Conservation (phyloP, 2,797 vertebrate genomes). For the Enteromius fasciolatus region DNA sequence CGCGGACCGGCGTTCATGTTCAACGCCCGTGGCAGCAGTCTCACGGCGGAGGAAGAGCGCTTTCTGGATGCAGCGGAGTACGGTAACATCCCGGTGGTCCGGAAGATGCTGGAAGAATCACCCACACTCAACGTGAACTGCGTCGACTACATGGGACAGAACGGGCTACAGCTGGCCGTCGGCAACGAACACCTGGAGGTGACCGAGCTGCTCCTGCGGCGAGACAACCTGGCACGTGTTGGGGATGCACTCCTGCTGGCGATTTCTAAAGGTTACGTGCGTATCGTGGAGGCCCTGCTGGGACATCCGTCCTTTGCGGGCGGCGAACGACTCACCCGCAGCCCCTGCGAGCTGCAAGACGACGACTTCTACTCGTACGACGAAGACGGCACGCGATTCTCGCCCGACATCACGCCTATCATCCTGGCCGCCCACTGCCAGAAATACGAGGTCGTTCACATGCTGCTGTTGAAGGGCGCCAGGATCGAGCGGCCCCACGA, state of each 20-base stretch:
- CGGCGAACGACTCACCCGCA: constrained; percentile 82
- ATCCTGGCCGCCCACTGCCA: constrained; percentile 90
- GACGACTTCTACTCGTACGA: constrained; percentile 90
- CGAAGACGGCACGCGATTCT: constrained; percentile 89
- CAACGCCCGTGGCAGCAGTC: constrained; percentile 80
- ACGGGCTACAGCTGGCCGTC: constrained; percentile 86
- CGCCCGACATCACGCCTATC: constrained; percentile 87
- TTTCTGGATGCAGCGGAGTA: constrained; percentile 88
- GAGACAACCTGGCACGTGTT: constrained; percentile 86
- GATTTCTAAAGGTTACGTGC: constrained; percentile 89
- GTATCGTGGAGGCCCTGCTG: constrained; percentile 88
- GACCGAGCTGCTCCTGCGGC: constrained; percentile 85
- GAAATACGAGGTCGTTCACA: constrained; percentile 89
- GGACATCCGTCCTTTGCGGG: constrained; percentile 84
- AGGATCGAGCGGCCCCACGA: constrained; percentile 87
- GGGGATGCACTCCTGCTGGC: constrained; percentile 88
- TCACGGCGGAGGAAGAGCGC: constrained; percentile 84
- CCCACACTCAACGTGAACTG: constrained; percentile 86
- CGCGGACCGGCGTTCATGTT: constrained; percentile 89
- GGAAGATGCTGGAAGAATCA: constrained; percentile 88
- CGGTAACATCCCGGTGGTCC: constrained; percentile 89
- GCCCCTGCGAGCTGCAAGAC: constrained; percentile 85
- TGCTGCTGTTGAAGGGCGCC: constrained; percentile 85
- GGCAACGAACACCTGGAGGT: constrained; percentile 91
- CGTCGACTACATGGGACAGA: constrained; percentile 90